phyloP scores from a whole-genome alignment of 1,140 invertebrate genomes.

The Drosophila repleta region DNA sequence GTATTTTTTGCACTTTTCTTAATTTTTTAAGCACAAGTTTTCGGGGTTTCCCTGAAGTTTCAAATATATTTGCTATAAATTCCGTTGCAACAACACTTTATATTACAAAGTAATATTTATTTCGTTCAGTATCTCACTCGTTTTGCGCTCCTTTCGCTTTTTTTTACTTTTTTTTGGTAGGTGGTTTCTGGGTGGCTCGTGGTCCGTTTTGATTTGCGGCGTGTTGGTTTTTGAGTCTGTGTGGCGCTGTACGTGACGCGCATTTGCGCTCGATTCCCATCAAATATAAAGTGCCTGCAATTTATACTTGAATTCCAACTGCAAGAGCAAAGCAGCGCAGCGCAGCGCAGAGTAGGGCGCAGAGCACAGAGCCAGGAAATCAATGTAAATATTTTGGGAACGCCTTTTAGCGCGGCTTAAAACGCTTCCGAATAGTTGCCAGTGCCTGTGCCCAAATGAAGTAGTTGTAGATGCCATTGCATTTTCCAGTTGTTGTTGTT shows the following conservation, averaged over 20 bases:
- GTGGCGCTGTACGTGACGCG: conserved; percentile 67
- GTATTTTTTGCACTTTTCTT: no score
- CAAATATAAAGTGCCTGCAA: conserved; percentile 78
- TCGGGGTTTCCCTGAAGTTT: no score
- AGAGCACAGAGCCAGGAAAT: conserved; percentile 45
- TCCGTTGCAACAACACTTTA: no score
- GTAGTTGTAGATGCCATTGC: conserved; percentile 43
- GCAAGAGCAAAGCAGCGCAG: conserved; percentile 19
- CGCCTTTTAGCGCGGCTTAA: conserved; percentile 51
- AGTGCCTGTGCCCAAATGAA: conserved; percentile 27
- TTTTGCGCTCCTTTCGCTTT: neutral
- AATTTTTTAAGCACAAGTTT: no score
- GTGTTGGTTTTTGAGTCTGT: conserved; percentile 63
- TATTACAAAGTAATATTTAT: neutral
- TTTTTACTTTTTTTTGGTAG: conserved; percentile 4
- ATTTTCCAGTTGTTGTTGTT: conserved; percentile 17
- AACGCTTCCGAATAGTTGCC: conserved; percentile 33
- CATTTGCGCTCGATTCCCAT: conserved; percentile 73
- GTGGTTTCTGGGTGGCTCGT: conserved; percentile 11
- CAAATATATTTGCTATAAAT: no score
- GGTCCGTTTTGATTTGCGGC: conserved; percentile 70
- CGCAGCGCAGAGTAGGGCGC: no score
- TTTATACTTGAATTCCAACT: conserved; percentile 69
- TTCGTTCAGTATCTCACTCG: conserved; percentile 6
- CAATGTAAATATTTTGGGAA: conserved; percentile 77